Conservation (phyloP, 2,888 invertebrate genomes). For the Drosophila atroscutellata region DNA sequence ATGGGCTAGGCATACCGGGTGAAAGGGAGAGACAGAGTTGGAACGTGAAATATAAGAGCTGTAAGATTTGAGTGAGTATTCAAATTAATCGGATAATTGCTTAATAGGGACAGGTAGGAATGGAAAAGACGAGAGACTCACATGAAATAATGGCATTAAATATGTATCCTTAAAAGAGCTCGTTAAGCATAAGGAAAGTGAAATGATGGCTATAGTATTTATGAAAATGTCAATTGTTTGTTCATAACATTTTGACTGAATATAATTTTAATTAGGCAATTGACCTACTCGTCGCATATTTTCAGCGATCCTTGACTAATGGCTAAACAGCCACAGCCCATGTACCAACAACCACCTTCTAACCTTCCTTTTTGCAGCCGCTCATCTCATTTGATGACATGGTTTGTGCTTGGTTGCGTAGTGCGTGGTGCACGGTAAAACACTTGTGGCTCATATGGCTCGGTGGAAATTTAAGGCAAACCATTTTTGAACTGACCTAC, state of each 20-base stretch:
- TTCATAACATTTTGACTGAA: conserved; percentile 19
- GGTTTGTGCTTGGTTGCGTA: conserved; percentile 50
- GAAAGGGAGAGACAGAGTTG: not conserved
- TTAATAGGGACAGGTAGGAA: conserved; percentile 23
- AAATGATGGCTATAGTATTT: not conserved
- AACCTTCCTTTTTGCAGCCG: not conserved
- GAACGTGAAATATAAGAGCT: not conserved
- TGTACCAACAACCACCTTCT: not conserved
- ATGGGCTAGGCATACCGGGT: not conserved
- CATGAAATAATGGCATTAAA: conserved; percentile 14
- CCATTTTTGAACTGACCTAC: conserved; percentile 80
- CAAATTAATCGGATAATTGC: conserved; percentile 70
- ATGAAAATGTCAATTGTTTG: not conserved
- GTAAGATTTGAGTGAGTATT: conserved; percentile 30
- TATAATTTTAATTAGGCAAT: conserved; percentile 71
- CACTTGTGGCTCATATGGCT: conserved; percentile 75
- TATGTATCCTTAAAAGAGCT: not conserved
- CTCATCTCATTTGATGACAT: conserved; percentile 49
- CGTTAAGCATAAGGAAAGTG: not conserved
- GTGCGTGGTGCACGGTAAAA: conserved; percentile 54
- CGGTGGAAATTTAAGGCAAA: conserved; percentile 78
- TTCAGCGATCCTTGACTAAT: conserved; percentile 57
- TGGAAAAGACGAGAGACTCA: not conserved
- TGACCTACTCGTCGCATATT: conserved; percentile 62
- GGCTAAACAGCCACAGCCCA: conserved; percentile 62